Percentiles rank a stretch among this genome's conserved stretches.
phyloP scores from a whole-genome alignment of 1,140 invertebrate genomes.

The Lysiphlebus fabarum region DNA sequence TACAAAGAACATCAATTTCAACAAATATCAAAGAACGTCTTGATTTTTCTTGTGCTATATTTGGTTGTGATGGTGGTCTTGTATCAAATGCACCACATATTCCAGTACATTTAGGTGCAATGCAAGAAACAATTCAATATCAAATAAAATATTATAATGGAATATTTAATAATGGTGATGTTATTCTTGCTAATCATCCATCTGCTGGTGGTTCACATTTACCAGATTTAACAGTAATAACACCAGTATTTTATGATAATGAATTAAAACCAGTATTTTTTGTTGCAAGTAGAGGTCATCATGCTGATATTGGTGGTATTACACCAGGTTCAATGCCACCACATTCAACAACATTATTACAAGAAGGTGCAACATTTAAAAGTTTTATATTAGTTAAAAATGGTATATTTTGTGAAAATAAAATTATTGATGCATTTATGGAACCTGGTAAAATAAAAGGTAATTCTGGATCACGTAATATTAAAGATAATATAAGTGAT shows the following conservation, averaged over 20 bases:
- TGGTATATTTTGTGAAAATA: slow-evolving; percentile 71
- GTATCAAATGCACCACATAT: slow-evolving; percentile 99
- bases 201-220: slow-evolving; percentile 95
- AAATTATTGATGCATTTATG: slow-evolving; percentile 74
- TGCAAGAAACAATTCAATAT: slow-evolving; percentile 95
- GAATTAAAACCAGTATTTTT: slow-evolving; percentile 82
- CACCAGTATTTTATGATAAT: slow-evolving; percentile 85
- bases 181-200: slow-evolving; percentile 95
- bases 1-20: slow-evolving; percentile 94
- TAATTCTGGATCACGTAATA: slow-evolving; percentile 76
- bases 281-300: slow-evolving; percentile 97
- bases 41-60: slow-evolving; percentile 98
- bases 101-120: slow-evolving; percentile 95
- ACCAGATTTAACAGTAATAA: slow-evolving; percentile 98
- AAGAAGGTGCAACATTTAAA: slow-evolving; percentile 93
- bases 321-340: slow-evolving; percentile 99
- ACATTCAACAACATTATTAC: slow-evolving; percentile 80
- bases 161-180: slow-evolving; percentile 80
- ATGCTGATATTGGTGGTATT: slow-evolving; percentile 98
- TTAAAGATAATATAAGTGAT: slow-evolving; percentile 93
- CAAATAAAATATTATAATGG: slow-evolving; percentile 67
- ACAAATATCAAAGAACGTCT: slow-evolving; percentile 98
- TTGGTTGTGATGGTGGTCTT: slow-evolving; percentile 94
- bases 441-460: slow-evolving; percentile 71
- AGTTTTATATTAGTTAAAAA: slow-evolving; percentile 87